A percentile compares a stretch with the other conserved stretches of the same genome.
phyloP scores from a whole-genome alignment of 2,888 invertebrate genomes.

The Acrobasis repandana region DNA sequence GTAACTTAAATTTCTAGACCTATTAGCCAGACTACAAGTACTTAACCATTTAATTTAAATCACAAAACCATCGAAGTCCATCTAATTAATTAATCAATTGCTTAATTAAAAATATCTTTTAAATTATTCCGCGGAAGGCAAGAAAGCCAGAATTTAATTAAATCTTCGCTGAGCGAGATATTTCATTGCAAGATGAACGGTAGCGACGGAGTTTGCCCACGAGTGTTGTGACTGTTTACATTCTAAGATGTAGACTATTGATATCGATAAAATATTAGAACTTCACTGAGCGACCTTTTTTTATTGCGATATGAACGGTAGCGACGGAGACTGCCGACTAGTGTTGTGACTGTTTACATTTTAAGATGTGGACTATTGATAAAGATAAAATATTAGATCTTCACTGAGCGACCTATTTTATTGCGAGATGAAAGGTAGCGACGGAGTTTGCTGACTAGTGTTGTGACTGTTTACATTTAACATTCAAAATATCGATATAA shows the following conservation, averaged over 20 bases:
- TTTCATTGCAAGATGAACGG: conserved; percentile 59
- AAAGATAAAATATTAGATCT: conserved; percentile 37
- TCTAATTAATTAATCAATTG: neutral
- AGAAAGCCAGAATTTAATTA: conserved; percentile 30
- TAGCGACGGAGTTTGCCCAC: conserved; percentile 44
- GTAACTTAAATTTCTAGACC: too few species aligned
- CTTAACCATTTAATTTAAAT: neutral
- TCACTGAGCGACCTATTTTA: conserved; percentile 41
- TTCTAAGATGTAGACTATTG: conserved; percentile 20
- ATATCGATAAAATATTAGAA: conserved; percentile 38
- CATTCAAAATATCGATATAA: neutral
- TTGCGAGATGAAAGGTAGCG: conserved; percentile 53
- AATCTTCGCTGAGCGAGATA: conserved; percentile 33
- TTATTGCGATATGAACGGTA: conserved; percentile 56
- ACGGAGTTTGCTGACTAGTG: conserved; percentile 40
- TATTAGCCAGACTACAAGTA: too few species aligned
- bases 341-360: conserved; percentile 32
- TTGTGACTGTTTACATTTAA: neutral
- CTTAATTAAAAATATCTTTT: conserved; percentile 16
- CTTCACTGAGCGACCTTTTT: conserved; percentile 35
- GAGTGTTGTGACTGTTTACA: conserved; percentile 36
- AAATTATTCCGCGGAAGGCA: conserved; percentile 25
- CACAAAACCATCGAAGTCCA: neutral
- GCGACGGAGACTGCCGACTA: conserved; percentile 45
- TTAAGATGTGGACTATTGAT: conserved; percentile 25